These are phyloP conservation scores for Ectropis grisescens DNA, from an alignment of 1,140 invertebrate genomes.

Conservation along the genomic window DNA sequence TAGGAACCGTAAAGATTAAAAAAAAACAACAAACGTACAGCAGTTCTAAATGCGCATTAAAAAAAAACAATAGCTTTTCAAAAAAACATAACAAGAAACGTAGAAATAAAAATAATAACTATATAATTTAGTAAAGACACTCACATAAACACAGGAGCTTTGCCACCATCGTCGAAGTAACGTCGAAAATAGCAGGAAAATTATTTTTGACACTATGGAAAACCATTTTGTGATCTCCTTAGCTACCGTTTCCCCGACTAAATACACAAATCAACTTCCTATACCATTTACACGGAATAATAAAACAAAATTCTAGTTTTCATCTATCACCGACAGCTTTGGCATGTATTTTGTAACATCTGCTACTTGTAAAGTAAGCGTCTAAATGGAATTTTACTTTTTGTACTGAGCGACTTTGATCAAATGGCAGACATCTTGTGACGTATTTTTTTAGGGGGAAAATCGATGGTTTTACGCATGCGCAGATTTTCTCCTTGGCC, in stretches of 20 bases:
- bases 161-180: constrained; percentile 22
- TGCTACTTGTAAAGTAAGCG: constrained; percentile 21
- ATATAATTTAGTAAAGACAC: too few relatives aligned
- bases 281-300: constrained; percentile 15
- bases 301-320: background rate
- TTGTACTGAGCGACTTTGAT: constrained; percentile 44
- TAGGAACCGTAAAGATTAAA: too few relatives aligned
- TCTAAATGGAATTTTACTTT: constrained; percentile 38
- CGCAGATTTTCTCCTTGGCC: constrained; percentile 48
- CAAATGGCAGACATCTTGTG: constrained; percentile 51
- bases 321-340: constrained; percentile 13
- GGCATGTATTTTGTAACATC: constrained; percentile 18
- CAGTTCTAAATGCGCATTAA: too few relatives aligned
- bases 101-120: too few relatives aligned
- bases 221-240: constrained; percentile 29
- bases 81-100: too few relatives aligned
- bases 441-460: constrained; percentile 34
- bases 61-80: too few relatives aligned
- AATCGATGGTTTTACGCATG: constrained; percentile 55
- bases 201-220: constrained; percentile 21
- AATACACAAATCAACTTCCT: constrained; percentile 10
- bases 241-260: constrained; percentile 21
- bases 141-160: constrained; percentile 55
- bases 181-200: constrained; percentile 26
- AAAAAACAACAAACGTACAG: too few relatives aligned